phyloP scores from a whole-genome alignment of 2,113 vertebrate genomes.

The Cephalopholis sonnerati region DNA sequence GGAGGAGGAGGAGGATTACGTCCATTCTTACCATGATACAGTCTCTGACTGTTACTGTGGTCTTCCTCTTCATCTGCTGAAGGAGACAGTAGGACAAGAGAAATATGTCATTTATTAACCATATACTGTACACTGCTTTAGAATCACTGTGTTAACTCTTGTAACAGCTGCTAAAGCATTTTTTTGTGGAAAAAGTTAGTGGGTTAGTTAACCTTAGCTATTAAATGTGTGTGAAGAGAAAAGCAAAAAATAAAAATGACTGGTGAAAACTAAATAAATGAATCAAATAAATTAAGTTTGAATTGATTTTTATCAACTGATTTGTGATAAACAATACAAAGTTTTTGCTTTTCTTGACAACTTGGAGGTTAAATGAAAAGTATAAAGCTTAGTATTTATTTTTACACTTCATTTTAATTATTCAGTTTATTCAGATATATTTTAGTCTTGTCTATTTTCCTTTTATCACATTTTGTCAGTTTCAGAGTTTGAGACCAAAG shows the following conservation, averaged over 20 bases:
- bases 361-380: not conserved
- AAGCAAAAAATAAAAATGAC: not conserved
- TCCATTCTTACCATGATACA: constrained; percentile 42
- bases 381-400: not conserved
- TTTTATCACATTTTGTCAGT: not conserved
- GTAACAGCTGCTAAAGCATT: too few relatives aligned
- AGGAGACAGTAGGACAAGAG: not conserved
- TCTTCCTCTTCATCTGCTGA: constrained; percentile 59
- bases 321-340: not conserved
- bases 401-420: not conserved
- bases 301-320: not conserved
- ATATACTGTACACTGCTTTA: not conserved
- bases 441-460: not conserved
- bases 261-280: not conserved
- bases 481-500: not conserved
- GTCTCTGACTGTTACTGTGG: constrained; percentile 34
- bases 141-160: not conserved
- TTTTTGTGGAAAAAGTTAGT: too few relatives aligned
- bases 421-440: not conserved
- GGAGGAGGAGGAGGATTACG: constrained; percentile 38
- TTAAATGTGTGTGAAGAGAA: not conserved
- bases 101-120: not conserved
- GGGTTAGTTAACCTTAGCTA: too few relatives aligned
- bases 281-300: too few relatives aligned
- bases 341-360: not conserved